Percentiles rank a stretch among this genome's conserved stretches.
These are phyloP conservation scores for Mythimna pallens DNA, from an alignment of 2,888 invertebrate species.

Conservation along the genomic window DNA sequence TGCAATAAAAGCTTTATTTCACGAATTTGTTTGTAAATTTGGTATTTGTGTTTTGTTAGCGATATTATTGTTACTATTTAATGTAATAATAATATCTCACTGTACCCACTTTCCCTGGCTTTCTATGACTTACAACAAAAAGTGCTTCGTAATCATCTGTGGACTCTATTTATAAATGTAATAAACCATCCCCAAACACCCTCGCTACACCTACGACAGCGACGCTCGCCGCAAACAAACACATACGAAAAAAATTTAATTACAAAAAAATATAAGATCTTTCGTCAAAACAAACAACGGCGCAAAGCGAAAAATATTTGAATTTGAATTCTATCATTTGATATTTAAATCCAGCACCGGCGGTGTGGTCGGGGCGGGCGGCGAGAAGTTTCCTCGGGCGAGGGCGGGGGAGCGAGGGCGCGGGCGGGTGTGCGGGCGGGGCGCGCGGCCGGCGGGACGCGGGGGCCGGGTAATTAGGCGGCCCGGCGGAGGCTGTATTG, in stretches of 20 bases:
- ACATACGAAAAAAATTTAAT: conserved; percentile 59
- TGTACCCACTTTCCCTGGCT: conserved; percentile 2
- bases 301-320: conserved; percentile 85
- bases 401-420: conserved; percentile 64
- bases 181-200: conserved; percentile 47
- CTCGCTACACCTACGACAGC: conserved; percentile 19
- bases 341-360: conserved; percentile 87
- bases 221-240: conserved; percentile 43
- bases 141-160: conserved; percentile 34
- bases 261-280: conserved; percentile 72
- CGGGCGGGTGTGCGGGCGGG: conserved; percentile 61
- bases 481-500: conserved; percentile 91
- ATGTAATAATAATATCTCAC: conserved; percentile 17
- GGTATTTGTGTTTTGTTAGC: neutral
- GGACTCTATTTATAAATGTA: conserved; percentile 45
- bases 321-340: conserved; percentile 90
- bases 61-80: conserved; percentile 6
- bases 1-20: conserved; percentile 50
- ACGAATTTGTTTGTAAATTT: conserved; percentile 16
- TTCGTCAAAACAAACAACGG: conserved; percentile 82
- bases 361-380: conserved; percentile 82
- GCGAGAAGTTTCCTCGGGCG: conserved; percentile 78
- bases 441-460: conserved; percentile 57
- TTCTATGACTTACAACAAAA: conserved; percentile 26
- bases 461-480: conserved; percentile 86